Conservation (phyloP, 2,888 invertebrate genomes). For the Drosophila subsilvestris region DNA sequence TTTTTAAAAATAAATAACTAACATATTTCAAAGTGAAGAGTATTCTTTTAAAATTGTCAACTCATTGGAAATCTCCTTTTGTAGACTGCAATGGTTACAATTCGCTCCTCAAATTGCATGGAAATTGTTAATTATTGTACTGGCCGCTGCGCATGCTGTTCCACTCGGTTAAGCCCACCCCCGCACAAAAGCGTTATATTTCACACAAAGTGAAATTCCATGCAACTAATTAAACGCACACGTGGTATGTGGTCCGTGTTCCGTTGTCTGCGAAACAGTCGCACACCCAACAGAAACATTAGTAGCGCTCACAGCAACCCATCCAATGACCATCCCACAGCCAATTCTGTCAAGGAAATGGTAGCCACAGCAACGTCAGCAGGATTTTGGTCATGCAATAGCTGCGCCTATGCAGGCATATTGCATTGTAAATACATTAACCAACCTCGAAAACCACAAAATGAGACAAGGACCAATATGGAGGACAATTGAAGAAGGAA, state of each 20-base stretch:
- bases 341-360: slow-evolving; percentile 8
- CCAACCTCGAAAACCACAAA: slow-evolving; percentile 20
- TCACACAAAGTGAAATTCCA: slow-evolving; percentile 3
- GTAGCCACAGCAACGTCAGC: slow-evolving; percentile 17
- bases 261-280: background rate
- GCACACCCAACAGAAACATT: slow-evolving; percentile 4
- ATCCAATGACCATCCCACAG: background rate
- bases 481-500: background rate
- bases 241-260: background rate
- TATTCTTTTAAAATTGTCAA: too few species aligned
- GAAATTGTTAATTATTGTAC: background rate
- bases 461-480: slow-evolving; percentile 14
- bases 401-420: slow-evolving; percentile 14
- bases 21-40: too few species aligned
- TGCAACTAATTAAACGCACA: slow-evolving; percentile 31
- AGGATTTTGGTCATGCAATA: background rate
- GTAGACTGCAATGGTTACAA: background rate
- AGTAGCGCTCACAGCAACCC: too few species aligned
- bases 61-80: background rate
- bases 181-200: background rate
- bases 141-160: background rate
- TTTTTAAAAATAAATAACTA: too few species aligned
- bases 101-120: background rate
- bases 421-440: slow-evolving; percentile 41
- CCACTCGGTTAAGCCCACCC: background rate